Base-by-base conservation (phyloP, 2,797 vertebrate species). In the Neopelma chrysocephalum region DNA sequence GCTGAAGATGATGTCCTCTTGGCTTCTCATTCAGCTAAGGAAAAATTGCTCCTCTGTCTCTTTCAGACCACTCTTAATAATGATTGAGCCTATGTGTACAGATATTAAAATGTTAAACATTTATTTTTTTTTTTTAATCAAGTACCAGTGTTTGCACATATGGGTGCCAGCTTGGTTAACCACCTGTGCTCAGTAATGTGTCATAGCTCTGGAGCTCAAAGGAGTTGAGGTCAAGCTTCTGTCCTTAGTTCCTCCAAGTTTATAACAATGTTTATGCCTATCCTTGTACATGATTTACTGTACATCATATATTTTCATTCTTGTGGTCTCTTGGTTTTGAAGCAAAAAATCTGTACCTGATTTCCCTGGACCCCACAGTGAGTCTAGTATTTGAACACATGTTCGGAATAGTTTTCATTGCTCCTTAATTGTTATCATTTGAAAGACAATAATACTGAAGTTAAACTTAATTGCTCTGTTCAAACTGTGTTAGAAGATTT, bases 361-460 rank as follows among this genome's bases (percentile, higher is more conserved):
- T 80, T 86, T 89, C 65, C 29, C 16, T 54, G 14, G 29, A 61
- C 26, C 40, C 23, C 64, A 7, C 15, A 12, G 17, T 15, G 80
- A 77, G 10, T 43, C 79, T 73, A 32, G 45, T 82, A 61, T 94
- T 57, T 87, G 40, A 56, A 82, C 54, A 26, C 29, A 10, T 53
- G 13, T 76, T 87, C 50, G 43, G 73, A 90, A 60, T 8, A 66
- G 9, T 45, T 94, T 86, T 90, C 40, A 50, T 78, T 92, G 87
- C 71, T 96, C 47, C 68, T 93, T 90, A 91, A 90, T 96, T 96
- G 92, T 96, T 91, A 69, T n/a, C 27, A 68, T 76, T 91, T 77
- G 51, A 81, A 95, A 95, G 90, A 83, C 61, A 80, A 51, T 87
- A 51, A 73, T 89, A 72, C 58, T 95, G 84, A 95, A 95, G 72